Conservation (phyloP, 2,888 invertebrate species). For the Cephalotes varians region DNA sequence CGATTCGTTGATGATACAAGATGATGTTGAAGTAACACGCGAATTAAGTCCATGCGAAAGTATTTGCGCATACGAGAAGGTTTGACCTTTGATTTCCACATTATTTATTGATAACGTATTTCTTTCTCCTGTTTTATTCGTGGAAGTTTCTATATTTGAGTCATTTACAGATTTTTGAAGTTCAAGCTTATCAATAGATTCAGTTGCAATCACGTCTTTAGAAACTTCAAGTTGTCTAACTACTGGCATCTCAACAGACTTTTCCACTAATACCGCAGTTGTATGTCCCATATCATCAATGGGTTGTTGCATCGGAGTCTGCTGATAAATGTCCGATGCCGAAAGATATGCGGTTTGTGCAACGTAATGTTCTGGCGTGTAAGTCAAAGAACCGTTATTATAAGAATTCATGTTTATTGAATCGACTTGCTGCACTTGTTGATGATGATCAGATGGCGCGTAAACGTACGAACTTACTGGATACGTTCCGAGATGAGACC, state of each 20-base stretch:
- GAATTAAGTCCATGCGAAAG: constrained; percentile 89
- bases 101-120: constrained; percentile 4
- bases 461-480: constrained; percentile 82
- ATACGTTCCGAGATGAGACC: constrained; percentile 86
- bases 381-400: constrained; percentile 74
- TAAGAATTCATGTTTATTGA: constrained; percentile 72
- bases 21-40: constrained; percentile 83
- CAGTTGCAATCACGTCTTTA: neutral
- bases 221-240: neutral
- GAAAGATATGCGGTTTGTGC: constrained; percentile 79
- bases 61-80: constrained; percentile 91
- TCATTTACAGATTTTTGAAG: constrained; percentile 49
- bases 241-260: constrained; percentile 31
- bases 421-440: constrained; percentile 74
- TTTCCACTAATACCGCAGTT: constrained; percentile 41
- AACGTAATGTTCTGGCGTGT: constrained; percentile 79
- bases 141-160: constrained; percentile 3
- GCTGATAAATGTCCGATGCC: constrained; percentile 70
- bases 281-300: constrained; percentile 20
- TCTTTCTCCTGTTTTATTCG: constrained; percentile 33
- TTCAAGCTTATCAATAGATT: constrained; percentile 16
- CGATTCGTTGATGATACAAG: constrained; percentile 19
- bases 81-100: constrained; percentile 67
- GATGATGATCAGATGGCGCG: constrained; percentile 70
- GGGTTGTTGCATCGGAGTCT: constrained; percentile 59